A percentile compares a stretch with the other conserved stretches of the same genome.
Evolutionary conservation across 2,797 vertebrate species (phyloP).

Genomic region (Enteromius trimaculatus): DNA sequence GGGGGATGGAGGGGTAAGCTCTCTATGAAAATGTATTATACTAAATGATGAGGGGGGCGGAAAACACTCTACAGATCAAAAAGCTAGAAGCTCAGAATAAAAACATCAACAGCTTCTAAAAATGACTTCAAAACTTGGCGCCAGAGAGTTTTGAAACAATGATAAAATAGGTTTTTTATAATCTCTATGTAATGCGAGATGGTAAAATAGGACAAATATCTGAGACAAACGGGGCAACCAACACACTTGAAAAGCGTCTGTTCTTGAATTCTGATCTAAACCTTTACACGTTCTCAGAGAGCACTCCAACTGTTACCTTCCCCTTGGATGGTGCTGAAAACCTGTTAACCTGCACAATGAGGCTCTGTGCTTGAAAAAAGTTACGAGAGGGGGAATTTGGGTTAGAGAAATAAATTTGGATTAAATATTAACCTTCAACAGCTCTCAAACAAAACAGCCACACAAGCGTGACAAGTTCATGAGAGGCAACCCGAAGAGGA

Average conservation of each 20-base stretch:
- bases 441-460: slow-evolving; percentile 70
- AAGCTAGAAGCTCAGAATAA: not conserved
- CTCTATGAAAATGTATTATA: slow-evolving; percentile 23
- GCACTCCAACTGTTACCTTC: slow-evolving; percentile 73
- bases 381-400: slow-evolving; percentile 84
- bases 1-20: slow-evolving; percentile 49
- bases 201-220: slow-evolving; percentile 44
- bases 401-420: slow-evolving; percentile 85
- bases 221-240: slow-evolving; percentile 66
- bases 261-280: slow-evolving; percentile 65
- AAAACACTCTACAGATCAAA: not conserved
- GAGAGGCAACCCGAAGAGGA: slow-evolving; percentile 63
- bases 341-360: slow-evolving; percentile 80
- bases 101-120: not conserved
- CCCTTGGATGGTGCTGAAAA: slow-evolving; percentile 82
- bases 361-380: slow-evolving; percentile 84
- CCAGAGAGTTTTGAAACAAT: not conserved
- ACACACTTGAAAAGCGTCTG: slow-evolving; percentile 60
- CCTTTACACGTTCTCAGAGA: slow-evolving; percentile 69
- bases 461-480: slow-evolving; percentile 69
- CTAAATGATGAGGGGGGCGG: not conserved
- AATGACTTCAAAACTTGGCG: not conserved
- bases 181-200: not conserved
- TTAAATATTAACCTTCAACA: slow-evolving; percentile 78
- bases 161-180: not conserved